Base-by-base conservation (phyloP, 2,113 vertebrate species). In the Colossoma macropomum region DNA sequence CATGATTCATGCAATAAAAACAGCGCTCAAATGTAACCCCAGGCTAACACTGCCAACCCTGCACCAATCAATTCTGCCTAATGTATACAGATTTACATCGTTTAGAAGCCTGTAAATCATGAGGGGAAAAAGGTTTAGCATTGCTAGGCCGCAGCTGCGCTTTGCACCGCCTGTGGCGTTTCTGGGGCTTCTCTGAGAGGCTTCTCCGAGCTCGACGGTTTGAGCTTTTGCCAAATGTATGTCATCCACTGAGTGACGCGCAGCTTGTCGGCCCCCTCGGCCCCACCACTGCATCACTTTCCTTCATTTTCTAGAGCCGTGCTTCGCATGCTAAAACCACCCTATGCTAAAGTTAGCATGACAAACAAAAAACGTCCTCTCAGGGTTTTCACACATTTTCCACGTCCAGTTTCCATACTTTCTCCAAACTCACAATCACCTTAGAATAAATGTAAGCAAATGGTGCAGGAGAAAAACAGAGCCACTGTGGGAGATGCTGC, bases 51-150 rank as follows among this genome's bases (percentile, higher is more conserved):
- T 17, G 7, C 59, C 59, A 19, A 25, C 34, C 5, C n/a, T 12
- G 34, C 63, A 54, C 65, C 77, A 56, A 79, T 79, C 63, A 79
- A 69, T 23, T 25, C 1, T 3, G 5, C 38, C 28, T 78, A 65
- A 77, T 32, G 17, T 50, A 28, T 34, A 66, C 25, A 45, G 56
- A 30, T 78, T 79, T 23, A 45, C 38, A 30, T 21, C 38, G 17
- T 65, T 78, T 52, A 48, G 62, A 78, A 16, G 10, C 41, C 45
- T 10, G 75, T 28, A 23, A 4, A 3, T 4, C 15, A 45, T 23
- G 45, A 59, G 25, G n/a, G 59, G 59, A 7, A 62, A n/a, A n/a
- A 16, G 54, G 54, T 59, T 59, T 62, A 27, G 59, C 17, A 41
- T n/a, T 4, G 19, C 10, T 12, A n/a, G 41, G 19, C 25, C 5